These are phyloP conservation scores for Apotomis turbidana DNA, from an alignment of 2,888 invertebrate species.

Conservation along the genomic window DNA sequence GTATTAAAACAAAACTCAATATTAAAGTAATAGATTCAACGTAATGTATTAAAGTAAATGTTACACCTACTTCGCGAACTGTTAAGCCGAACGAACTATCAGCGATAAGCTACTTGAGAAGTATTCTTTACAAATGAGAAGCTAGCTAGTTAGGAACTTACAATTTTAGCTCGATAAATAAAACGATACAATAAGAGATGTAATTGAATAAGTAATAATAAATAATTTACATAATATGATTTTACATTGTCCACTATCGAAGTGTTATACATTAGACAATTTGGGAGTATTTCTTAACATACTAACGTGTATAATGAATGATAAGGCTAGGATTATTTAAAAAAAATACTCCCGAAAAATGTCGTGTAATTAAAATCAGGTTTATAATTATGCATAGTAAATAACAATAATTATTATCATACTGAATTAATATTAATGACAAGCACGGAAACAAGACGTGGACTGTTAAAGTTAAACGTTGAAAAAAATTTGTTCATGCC, in stretches of 20 bases:
- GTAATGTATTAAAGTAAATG: conserved; percentile 57
- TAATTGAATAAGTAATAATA: conserved; percentile 68
- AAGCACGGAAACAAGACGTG: conserved; percentile 65
- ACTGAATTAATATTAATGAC: conserved; percentile 69
- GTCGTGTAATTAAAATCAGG: conserved; percentile 65
- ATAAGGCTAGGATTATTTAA: conserved; percentile 48
- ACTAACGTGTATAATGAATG: conserved; percentile 47
- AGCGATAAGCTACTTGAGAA: conserved; percentile 64
- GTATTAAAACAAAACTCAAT: conserved; percentile 50
- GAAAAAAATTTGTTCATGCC: conserved; percentile 62
- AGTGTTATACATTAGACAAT: conserved; percentile 58
- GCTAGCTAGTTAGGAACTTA: conserved; percentile 83
- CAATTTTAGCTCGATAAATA: conserved; percentile 79
- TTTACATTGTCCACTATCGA: conserved; percentile 66
- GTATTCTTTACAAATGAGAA: conserved; percentile 69
- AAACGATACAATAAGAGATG: conserved; percentile 65
- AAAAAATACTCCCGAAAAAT: conserved; percentile 76
- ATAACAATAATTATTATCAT: conserved; percentile 65
- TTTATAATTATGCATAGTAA: conserved; percentile 76
- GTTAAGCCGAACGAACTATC: conserved; percentile 62
- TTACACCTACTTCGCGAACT: conserved; percentile 57
- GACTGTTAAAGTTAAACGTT: conserved; percentile 56
- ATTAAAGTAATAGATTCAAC: conserved; percentile 63
- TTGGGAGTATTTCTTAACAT: conserved; percentile 73
- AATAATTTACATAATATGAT: conserved; percentile 78